Base-by-base conservation (phyloP, 1,140 invertebrate genomes). In the Tetramorium simillimum region DNA sequence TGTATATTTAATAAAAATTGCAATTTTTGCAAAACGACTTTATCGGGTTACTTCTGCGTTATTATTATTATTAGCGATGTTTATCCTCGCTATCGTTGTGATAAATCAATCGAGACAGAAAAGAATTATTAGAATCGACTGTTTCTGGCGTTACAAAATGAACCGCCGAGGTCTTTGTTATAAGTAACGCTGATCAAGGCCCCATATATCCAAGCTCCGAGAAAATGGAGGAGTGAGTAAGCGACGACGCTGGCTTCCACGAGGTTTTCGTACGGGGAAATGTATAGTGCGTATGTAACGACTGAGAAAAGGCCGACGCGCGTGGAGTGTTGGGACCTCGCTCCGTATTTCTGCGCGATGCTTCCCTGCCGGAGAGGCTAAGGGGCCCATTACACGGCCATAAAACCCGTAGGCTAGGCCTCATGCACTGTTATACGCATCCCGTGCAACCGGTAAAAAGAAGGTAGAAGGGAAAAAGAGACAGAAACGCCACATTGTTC, bases 351-450 rank as follows among this genome's bases (percentile, higher is more conserved):
- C 90, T 89, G 81, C 85, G 86, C 72, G 75, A 73, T 63, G 77
- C 37, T 51, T 88, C 67, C 62, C 63, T 43, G 67, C 72, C 84
- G 84, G 89, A 86, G 90, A 92, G 84, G 91, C 92, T 92, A 94
- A 94, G 94, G 92, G 93, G 94, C 91, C 93, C 93, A 95, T 95
- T 95, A 95, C 90, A 85, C 77, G 88, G 85, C 89, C 93, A 93
- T 95, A 95, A 95, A 95, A 95, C 89, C 85, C 82, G 84, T 90
- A 84, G 91, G 84, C 90, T 92, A 92, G 90, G 92, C 90, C 88
- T 92, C 88, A 82, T 91, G 89, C 90, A 91, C 91, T 91, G 90
- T 82, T 93, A 89, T 92, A 91, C 92, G 89, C 87, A 92, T 92
- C 89, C 84, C 85, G 76, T 88, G 86, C 86, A 87, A 85, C 67